Evolutionary conservation across 2,113 vertebrate species (phyloP), one percentile per base, ranked within the genome.

Genomic region (Poeciliopsis retropinna): DNA sequence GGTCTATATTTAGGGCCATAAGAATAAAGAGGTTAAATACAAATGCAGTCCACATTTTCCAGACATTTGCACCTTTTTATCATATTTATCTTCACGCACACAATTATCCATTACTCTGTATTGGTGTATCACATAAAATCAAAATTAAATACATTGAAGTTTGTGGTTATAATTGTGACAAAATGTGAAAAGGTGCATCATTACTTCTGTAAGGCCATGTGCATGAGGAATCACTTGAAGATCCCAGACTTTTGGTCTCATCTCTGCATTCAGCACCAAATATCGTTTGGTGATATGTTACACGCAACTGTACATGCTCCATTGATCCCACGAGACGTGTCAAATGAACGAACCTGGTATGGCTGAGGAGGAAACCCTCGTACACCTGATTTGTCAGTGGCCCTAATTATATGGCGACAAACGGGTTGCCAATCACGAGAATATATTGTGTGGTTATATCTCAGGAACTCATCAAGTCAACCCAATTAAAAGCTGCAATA

Each of bases 381-480:
- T 64, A 81, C 57, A 81, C 87, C 91, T 88, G 88, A 88, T 85
- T 90, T 86, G 83, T 89, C 91, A 85, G 86, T 72, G 67, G 88
- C 81, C 39, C 90, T 94, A 94, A 95, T 94, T 94, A 92, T 88
- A 88, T 85, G 85, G 86, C 90, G 93, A 92, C 93, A 94, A 93
- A 94, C 91, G 91, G 91, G 91, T 92, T 93, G 94, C 91, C 94
- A 94, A 92, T 95, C 92, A 92, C 47, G 77, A 85, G 89, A 88
- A 93, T 89, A 89, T 89, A 95, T 95, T 94, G 93, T 94, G 90
- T 91, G 91, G 76, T 85, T 92, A 91, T 94, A 94, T 95, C 93
- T 89, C 85, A 88, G 88, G 88, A 90, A 92, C 91, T 91, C 92
- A 94, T 94, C 94, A 94, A 93, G 91, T 92, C 89, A 88, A 91